phyloP scores from a whole-genome alignment of 2,113 vertebrate genomes.

The Triplophysa dalaica region DNA sequence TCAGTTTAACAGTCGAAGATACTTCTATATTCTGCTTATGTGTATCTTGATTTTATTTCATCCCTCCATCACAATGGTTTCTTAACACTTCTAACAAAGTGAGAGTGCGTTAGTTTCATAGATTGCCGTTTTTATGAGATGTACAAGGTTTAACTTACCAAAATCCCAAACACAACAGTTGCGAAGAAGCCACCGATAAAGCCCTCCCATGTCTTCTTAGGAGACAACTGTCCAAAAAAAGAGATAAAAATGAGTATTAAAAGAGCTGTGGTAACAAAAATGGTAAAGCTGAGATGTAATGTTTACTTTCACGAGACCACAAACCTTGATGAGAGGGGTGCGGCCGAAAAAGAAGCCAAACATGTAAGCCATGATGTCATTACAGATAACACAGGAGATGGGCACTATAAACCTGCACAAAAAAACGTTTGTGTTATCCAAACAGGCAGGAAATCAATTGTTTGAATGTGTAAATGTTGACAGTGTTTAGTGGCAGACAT shows the following conservation, averaged over 20 bases:
- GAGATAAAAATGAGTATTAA: conserved; percentile 25
- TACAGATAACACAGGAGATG: conserved; percentile 98
- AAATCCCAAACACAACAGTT: conserved; percentile 90
- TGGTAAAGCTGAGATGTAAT: not conserved
- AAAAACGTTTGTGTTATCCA: not conserved
- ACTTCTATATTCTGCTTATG: too few species aligned
- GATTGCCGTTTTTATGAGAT: too few species aligned
- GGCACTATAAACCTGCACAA: conserved; percentile 93
- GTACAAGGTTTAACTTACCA: conserved; percentile 74
- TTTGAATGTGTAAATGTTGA: not conserved
- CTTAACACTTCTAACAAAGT: too few species aligned
- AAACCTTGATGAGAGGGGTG: conserved; percentile 95
- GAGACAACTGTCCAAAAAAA: conserved; percentile 81
- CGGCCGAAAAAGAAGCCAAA: conserved; percentile 99
- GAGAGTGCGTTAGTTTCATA: too few species aligned
- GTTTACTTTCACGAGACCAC: conserved; percentile 28
- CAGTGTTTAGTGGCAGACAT: not conserved
- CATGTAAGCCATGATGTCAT: conserved; percentile 99
- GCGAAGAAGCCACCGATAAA: conserved; percentile 96
- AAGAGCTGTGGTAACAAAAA: not conserved
- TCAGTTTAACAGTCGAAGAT: too few species aligned
- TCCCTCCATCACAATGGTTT: too few species aligned
- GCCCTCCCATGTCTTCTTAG: conserved; percentile 99
- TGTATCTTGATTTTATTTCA: too few species aligned
- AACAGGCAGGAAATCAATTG: not conserved